phyloP scores from a whole-genome alignment of 2,888 invertebrate genomes.

The Augiades crinisus region DNA sequence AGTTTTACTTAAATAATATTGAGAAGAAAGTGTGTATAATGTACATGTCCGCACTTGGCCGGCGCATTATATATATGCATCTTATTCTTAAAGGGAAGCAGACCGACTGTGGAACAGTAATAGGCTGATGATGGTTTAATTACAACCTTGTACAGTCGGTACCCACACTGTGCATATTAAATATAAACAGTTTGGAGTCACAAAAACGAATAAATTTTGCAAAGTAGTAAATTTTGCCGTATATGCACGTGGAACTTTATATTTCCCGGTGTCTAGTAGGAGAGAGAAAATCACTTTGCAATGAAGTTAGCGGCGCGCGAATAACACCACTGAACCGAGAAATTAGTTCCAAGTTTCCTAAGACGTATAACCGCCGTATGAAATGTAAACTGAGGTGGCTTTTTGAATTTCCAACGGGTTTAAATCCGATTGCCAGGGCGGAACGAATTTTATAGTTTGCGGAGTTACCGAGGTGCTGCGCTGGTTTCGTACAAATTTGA shows the following conservation, averaged over 20 bases:
- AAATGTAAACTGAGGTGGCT: conserved; percentile 54
- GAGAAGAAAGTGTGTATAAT: too few relatives aligned
- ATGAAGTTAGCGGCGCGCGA: conserved; percentile 70
- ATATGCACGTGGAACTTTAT: conserved; percentile 50
- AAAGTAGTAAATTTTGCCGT: conserved; percentile 32
- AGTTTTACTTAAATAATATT: too few relatives aligned
- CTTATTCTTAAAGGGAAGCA: too few relatives aligned
- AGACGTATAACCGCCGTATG: conserved; percentile 54
- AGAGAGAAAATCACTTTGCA: conserved; percentile 74
- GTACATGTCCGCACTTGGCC: too few relatives aligned
- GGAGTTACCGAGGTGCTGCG: conserved; percentile 6
- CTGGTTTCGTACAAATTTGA: conserved; percentile 9
- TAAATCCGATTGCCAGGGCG: conserved; percentile 24
- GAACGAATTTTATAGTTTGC: conserved; percentile 27
- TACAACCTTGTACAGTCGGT: too few relatives aligned
- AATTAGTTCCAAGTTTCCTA: conserved; percentile 73
- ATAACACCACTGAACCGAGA: conserved; percentile 72
- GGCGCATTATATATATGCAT: too few relatives aligned
- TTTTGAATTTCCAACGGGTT: conserved; percentile 44
- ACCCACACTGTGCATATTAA: too few relatives aligned
- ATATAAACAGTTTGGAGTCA: too few relatives aligned
- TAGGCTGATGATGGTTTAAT: too few relatives aligned
- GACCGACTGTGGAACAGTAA: too few relatives aligned
- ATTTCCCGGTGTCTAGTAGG: conserved; percentile 32
- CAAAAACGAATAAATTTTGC: too few relatives aligned